A percentile compares a stretch with the other conserved stretches of the same genome.
phyloP scores from a whole-genome alignment of 2,888 invertebrate genomes.

The Synergus laeviventris region DNA sequence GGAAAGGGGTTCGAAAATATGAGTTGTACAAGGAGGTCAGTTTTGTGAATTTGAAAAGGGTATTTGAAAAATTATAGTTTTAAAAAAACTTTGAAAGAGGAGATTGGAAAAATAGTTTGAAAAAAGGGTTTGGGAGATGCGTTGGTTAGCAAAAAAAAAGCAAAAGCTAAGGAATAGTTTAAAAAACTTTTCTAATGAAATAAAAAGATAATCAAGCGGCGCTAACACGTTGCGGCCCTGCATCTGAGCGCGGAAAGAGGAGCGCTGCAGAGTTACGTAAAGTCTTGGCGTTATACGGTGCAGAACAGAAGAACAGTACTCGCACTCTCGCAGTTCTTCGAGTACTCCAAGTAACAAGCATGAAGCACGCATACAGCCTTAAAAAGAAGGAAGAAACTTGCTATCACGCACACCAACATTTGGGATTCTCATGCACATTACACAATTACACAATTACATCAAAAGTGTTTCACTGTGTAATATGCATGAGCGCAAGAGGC shows the following conservation, averaged over 20 bases:
- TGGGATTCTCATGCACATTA: conserved; percentile 6
- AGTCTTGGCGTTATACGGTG: conserved; percentile 54
- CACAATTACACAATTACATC: conserved; percentile 1
- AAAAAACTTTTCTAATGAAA: not conserved
- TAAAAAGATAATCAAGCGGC: not conserved
- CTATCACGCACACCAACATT: conserved; percentile 32
- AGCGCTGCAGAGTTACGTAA: conserved; percentile 64
- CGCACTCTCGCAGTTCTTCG: not conserved
- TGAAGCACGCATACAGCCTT: conserved; percentile 26
- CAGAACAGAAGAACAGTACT: conserved; percentile 32
- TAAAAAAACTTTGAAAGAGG: too few relatives aligned
- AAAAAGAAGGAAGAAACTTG: conserved; percentile 5
- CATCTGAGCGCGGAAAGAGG: conserved; percentile 59
- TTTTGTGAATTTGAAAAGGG: too few relatives aligned
- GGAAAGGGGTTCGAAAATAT: too few relatives aligned
- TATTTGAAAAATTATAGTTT: too few relatives aligned
- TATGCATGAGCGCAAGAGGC: conserved; percentile 40
- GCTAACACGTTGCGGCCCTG: conserved; percentile 54
- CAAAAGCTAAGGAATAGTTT: not conserved
- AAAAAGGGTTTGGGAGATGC: too few relatives aligned
- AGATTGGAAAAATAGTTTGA: too few relatives aligned
- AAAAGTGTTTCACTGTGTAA: not conserved
- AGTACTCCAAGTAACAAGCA: conserved; percentile 25
- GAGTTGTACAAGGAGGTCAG: too few relatives aligned
- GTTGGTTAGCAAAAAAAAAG: too few relatives aligned